A percentile compares a stretch with the other conserved stretches of the same genome.
These are phyloP conservation scores for Penaeus monodon DNA, from an alignment of 2,888 invertebrate genomes.

Conservation along the genomic window DNA sequence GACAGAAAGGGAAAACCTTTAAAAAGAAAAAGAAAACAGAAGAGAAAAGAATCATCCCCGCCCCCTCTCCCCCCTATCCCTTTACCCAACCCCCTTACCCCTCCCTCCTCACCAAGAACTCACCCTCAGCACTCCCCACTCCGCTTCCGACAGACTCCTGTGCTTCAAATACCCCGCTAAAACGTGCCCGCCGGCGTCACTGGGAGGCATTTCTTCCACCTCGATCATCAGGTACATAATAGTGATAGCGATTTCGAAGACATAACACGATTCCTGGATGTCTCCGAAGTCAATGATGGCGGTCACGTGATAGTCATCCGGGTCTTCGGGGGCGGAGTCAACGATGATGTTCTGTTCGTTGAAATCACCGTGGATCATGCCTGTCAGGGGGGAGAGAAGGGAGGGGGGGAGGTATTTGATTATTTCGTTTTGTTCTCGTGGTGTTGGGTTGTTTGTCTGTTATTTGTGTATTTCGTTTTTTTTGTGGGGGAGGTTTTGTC, in stretches of 20 bases:
- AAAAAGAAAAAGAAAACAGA: neutral
- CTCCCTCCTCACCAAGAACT: neutral
- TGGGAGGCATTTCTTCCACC: conserved; percentile 71
- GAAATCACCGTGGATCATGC: conserved; percentile 88
- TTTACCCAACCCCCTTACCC: neutral
- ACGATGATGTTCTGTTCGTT: conserved; percentile 91
- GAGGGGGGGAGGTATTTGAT: neutral
- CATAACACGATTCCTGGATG: conserved; percentile 77
- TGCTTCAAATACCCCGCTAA: conserved; percentile 49
- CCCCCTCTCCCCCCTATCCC: neutral
- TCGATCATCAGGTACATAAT: conserved; percentile 85
- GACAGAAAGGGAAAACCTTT: no score
- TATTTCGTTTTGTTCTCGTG: neutral
- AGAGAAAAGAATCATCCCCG: no score
- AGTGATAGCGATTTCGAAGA: conserved; percentile 87
- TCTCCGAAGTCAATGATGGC: conserved; percentile 92
- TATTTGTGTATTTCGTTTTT: no score
- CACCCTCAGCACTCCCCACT: conserved; percentile 49
- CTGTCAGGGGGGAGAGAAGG: conserved; percentile 67
- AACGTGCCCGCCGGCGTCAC: conserved; percentile 33
- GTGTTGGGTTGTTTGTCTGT: neutral
- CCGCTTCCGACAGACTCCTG: conserved; percentile 16
- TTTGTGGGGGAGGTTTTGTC: no score
- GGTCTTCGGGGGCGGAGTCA: neutral
- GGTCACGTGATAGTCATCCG: conserved; percentile 66